phyloP scores from a whole-genome alignment of 2,113 vertebrate genomes.

The Leptobrachium leishanense region DNA sequence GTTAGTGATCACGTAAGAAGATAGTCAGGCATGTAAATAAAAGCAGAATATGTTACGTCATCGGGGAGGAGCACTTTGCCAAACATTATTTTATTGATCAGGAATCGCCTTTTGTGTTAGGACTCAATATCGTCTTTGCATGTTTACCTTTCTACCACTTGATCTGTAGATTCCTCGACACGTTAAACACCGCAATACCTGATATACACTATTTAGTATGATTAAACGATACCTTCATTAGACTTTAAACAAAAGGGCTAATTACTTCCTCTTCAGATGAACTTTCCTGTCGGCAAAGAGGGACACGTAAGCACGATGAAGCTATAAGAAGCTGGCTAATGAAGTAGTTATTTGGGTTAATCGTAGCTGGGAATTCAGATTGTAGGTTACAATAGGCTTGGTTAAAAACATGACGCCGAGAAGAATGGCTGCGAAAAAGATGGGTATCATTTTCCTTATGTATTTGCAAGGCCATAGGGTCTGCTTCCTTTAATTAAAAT shows the following conservation, averaged over 20 bases:
- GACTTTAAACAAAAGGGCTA: conserved; percentile 8
- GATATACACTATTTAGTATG: neutral
- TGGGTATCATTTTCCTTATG: neutral
- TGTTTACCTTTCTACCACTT: neutral
- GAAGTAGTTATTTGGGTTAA: neutral
- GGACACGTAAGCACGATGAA: neutral
- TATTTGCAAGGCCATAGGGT: neutral
- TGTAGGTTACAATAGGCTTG: neutral
- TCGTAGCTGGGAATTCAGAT: neutral
- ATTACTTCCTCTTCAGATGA: neutral
- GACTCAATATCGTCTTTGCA: neutral
- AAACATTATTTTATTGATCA: neutral
- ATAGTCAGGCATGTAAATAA: neutral
- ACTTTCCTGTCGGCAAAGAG: neutral
- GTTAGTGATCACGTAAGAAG: neutral
- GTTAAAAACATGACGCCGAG: neutral
- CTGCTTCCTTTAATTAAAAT: conserved; percentile 49
- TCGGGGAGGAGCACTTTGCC: neutral
- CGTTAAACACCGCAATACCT: neutral
- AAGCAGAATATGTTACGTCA: neutral
- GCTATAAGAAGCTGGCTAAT: neutral
- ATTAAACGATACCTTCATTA: neutral
- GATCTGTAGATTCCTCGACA: neutral
- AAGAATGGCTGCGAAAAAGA: neutral
- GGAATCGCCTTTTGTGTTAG: neutral